Base-by-base conservation (phyloP, 2,797 vertebrate species). In the Aphelocoma californica region DNA sequence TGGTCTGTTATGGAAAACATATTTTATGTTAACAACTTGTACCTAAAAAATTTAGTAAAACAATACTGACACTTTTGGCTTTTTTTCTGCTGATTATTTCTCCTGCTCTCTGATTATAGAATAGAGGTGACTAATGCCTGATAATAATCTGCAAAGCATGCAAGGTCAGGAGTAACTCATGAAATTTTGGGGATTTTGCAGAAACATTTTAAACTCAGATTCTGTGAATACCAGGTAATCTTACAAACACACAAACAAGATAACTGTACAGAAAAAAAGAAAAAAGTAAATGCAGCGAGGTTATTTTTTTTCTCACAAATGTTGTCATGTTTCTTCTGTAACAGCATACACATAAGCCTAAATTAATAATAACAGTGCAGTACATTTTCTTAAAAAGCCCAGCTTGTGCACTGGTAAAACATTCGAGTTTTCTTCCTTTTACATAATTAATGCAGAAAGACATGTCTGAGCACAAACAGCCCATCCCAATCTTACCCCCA, bases 381-480 rank as follows among this genome's bases (percentile, higher is more conserved):
- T 12, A 51, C 9, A 18, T 61, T 53, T 81, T 88, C 44, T 54
- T 58, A 2, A 74, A 66, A 93, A 67, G 6, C 0, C 2, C 11
- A 34, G 20, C 51, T 36, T 69, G 12, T 57, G 51, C n/a, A 51
- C 25, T 61, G 17, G 24, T 50, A 71, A 74, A 77, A 47, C 18
- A 64, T 45, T 36, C 20, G 20, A 45, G 7, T 65, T 72, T 91
- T 74, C 18, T 62, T 89, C n/a, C 45, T 81, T 96, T 90, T 38
- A 47, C 7, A 7, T 18, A 72, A 86, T 21, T 38, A 69, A 74
- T 53, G 40, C 19, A 66, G 66, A 75, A 83, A 58, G 53, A 42
- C 1, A 2, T 38, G n/a, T 6, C 25, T 0, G 0, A 81, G 51
- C 1, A 11, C 40, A 71, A 88, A 45, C 2, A 70, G 45, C 38